phyloP scores from a whole-genome alignment of 2,797 vertebrate genomes.

The Thamnophis elegans region DNA sequence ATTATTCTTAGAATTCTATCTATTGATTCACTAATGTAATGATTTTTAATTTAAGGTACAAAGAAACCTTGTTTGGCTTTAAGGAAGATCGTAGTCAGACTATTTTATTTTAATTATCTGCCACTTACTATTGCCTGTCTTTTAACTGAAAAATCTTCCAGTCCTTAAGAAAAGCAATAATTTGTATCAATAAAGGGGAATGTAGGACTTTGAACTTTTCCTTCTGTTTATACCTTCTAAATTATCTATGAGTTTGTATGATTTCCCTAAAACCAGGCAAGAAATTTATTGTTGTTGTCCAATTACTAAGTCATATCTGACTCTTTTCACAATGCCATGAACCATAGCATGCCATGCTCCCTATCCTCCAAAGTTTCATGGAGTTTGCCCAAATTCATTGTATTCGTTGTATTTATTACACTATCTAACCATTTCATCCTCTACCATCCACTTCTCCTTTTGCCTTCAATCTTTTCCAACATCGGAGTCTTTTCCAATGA shows the following conservation, averaged over 20 bases:
- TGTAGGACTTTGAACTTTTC: background rate
- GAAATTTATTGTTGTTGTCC: background rate
- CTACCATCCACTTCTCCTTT: background rate
- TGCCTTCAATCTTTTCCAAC: background rate
- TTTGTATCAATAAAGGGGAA: background rate
- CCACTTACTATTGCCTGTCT: background rate
- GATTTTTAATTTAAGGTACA: slow-evolving; percentile 1
- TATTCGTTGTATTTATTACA: background rate
- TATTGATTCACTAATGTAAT: slow-evolving; percentile 18
- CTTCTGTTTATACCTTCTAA: background rate
- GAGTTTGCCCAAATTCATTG: background rate
- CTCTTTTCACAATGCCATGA: background rate
- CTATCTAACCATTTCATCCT: background rate
- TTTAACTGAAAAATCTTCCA: background rate
- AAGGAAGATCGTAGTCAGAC: slow-evolving; percentile 20
- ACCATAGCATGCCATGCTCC: background rate
- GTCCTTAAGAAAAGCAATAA: background rate
- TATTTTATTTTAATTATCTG: slow-evolving; percentile 7
- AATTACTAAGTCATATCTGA: background rate
- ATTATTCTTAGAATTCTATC: slow-evolving; percentile 27
- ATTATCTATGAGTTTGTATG: background rate
- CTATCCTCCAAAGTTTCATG: background rate
- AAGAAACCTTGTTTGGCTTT: background rate
- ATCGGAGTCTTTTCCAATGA: background rate
- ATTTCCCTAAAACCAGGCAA: background rate